phyloP scores from a whole-genome alignment of 2,113 vertebrate genomes.

The Ahaetulla prasina region DNA sequence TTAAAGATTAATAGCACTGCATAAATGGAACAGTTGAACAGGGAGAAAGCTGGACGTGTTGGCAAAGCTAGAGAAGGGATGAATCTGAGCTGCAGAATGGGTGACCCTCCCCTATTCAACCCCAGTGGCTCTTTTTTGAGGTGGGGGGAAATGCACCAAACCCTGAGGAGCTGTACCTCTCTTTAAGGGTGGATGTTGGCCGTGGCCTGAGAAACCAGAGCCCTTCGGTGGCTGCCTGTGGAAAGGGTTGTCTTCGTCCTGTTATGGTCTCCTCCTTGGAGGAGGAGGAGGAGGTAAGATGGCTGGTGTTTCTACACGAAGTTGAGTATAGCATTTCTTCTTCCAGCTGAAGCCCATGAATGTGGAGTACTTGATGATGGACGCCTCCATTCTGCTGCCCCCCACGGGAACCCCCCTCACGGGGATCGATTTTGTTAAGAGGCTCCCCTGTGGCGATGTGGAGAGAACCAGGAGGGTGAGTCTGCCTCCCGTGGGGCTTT shows the following conservation, averaged over 20 bases:
- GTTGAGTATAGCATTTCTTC: slow-evolving; percentile 32
- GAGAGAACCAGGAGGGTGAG: slow-evolving; percentile 92
- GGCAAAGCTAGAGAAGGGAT: neutral
- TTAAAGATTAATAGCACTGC: neutral
- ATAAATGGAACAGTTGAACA: too few species aligned
- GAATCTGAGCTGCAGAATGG: too few species aligned
- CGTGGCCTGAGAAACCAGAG: neutral
- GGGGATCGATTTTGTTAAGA: slow-evolving; percentile 96
- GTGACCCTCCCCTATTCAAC: neutral
- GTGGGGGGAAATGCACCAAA: neutral
- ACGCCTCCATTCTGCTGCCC: slow-evolving; percentile 92
- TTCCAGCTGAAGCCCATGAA: slow-evolving; percentile 93
- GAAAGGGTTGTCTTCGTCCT: neutral
- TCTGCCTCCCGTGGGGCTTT: neutral
- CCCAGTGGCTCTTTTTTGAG: neutral
- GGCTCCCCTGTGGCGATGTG: slow-evolving; percentile 91
- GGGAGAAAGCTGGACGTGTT: neutral
- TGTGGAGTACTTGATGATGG: slow-evolving; percentile 98
- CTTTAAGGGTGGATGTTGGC: neutral
- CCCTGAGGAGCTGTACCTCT: too few species aligned
- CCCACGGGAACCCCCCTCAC: slow-evolving; percentile 95
- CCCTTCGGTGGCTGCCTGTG: neutral
- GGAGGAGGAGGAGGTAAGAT: accelerated
- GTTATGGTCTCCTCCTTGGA: neutral
- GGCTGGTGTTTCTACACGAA: neutral